A percentile compares a stretch with the other conserved stretches of the same genome.
Conservation (phyloP, 2,113 vertebrate species). For the Oryctolagus cuniculus region DNA sequence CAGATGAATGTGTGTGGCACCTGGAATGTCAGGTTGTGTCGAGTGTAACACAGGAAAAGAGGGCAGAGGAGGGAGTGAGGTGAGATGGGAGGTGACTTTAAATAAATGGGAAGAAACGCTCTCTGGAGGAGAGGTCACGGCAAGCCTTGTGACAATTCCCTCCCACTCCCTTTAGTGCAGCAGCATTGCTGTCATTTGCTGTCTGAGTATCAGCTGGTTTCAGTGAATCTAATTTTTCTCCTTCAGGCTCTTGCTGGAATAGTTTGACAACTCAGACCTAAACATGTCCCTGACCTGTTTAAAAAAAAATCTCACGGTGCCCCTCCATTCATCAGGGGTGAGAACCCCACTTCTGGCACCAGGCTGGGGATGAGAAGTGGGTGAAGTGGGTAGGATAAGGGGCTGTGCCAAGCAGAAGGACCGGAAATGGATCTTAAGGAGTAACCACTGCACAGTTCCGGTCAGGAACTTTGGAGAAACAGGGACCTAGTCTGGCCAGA, state of each 20-base stretch:
- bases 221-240: neutral
- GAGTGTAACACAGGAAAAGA: neutral
- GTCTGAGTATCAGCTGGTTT: rapidly evolving
- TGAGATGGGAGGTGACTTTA: neutral
- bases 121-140: no score
- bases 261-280: neutral
- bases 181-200: rapidly evolving
- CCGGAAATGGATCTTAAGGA: rapidly evolving
- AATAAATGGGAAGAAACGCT: neutral
- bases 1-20: neutral
- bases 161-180: neutral
- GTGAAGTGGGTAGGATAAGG: rapidly evolving
- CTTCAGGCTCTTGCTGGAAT: neutral
- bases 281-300: neutral
- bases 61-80: neutral
- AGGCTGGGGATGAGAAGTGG: neutral
- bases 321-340: no score
- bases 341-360: neutral
- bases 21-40: neutral
- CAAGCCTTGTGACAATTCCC: neutral
- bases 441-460: no score
- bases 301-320: neutral
- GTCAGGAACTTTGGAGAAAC: neutral
- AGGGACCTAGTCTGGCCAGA: neutral
- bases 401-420: neutral